A percentile compares a stretch with the other conserved stretches of the same genome.
These are phyloP conservation scores for Pogonophryne albipinna DNA, from an alignment of 2,797 vertebrate genomes.

Conservation along the genomic window DNA sequence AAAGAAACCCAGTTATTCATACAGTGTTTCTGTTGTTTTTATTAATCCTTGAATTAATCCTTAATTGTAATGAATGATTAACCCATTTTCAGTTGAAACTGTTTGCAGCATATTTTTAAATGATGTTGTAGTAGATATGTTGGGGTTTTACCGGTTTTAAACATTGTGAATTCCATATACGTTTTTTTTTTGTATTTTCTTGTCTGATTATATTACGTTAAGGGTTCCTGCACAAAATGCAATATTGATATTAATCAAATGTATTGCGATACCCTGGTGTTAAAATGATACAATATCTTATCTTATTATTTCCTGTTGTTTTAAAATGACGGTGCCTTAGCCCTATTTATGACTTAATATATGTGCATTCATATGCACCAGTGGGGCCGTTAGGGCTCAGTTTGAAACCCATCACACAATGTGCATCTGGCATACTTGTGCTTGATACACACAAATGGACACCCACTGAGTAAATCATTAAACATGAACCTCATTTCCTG, in stretches of 20 bases:
- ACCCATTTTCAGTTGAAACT: neutral
- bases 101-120: neutral
- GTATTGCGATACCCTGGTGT: neutral
- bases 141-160: neutral
- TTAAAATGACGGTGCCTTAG: too few relatives aligned
- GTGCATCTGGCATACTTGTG: too few relatives aligned
- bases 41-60: neutral
- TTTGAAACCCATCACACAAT: too few relatives aligned
- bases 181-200: neutral
- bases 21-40: conserved; percentile 9
- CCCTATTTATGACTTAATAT: too few relatives aligned
- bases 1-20: conserved; percentile 8
- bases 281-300: too few relatives aligned
- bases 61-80: neutral
- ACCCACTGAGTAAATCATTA: too few relatives aligned
- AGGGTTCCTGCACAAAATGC: neutral
- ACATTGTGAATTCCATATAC: too few relatives aligned
- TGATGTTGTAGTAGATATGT: neutral
- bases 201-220: neutral
- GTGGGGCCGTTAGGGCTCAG: too few relatives aligned
- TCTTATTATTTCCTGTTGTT: too few relatives aligned
- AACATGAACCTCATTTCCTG: too few relatives aligned
- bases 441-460: too few relatives aligned
- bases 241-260: neutral
- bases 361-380: too few relatives aligned